Evolutionary conservation across 2,888 invertebrate genomes (phyloP).

Genomic region (Theretra japonica): DNA sequence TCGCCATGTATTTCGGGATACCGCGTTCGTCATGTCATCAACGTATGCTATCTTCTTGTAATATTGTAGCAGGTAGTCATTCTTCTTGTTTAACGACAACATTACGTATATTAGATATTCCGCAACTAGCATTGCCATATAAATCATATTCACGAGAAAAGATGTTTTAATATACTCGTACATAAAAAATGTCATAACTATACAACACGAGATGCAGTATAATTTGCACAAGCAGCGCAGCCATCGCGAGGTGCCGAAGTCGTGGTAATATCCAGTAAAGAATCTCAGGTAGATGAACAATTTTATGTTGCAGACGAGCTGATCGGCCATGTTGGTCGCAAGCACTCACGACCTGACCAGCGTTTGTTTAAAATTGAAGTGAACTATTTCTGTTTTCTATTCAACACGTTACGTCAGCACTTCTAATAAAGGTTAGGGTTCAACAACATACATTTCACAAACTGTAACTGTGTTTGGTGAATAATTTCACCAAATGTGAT

Average conservation of each 20-base stretch:
- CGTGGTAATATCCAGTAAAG: neutral
- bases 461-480: too few species aligned
- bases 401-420: too few species aligned
- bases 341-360: neutral
- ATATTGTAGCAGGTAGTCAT: neutral
- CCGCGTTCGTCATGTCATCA: neutral
- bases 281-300: neutral
- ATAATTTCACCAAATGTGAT: too few species aligned
- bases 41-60: neutral
- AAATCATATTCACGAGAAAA: rapidly evolving
- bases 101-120: neutral
- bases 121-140: neutral
- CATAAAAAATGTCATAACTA: neutral
- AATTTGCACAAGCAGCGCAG: neutral
- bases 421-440: too few species aligned
- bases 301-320: neutral
- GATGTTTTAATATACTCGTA: neutral
- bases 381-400: too few species aligned
- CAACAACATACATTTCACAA: too few species aligned
- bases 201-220: neutral
- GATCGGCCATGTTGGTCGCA: neutral
- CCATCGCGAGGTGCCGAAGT: neutral
- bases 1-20: neutral
- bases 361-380: neutral
- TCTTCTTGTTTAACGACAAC: neutral